Base-by-base conservation (phyloP, 2,888 invertebrate genomes). In the Drosophila meridionalis region DNA sequence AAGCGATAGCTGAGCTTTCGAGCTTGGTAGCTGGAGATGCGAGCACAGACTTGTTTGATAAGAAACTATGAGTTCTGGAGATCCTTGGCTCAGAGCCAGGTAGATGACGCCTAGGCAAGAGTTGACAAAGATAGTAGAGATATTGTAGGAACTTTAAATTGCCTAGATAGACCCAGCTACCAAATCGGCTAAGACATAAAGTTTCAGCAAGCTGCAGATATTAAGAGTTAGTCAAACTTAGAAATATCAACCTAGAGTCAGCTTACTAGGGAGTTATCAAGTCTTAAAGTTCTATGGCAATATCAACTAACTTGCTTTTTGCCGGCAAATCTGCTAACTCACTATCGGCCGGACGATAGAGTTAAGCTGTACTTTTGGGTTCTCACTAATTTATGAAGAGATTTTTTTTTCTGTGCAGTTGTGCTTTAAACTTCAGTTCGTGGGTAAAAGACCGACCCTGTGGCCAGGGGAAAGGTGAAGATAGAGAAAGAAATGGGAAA, bases 351-450 rank as follows among this genome's bases (percentile, higher is more conserved):
- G 20, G 20, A 20, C 26, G 52, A 34, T 52, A 34, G 34, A 53
- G 52, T 48, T n/a, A 50, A 53, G 62, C 58, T 69, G 69, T 63
- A 62, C 58, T 64, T 78, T 69, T 58, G 69, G 78, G 59, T 61
- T 74, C 76, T 58, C 78, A 78, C 73, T 75, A 67, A 77, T 67
- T 62, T 68, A 45, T 32, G 53, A 34, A 45, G 34, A 61, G 56
- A 8, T 26, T 26, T 36, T 52, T 42, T 4, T 48, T 40, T 40
- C 6, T 32, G 34, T 34, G 8, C 34, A 34, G 7, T 6, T 6
- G 20, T 30, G 30, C 40, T 12, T 47, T 14, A 2, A 11, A 11
- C 4, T 40, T 1, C 32, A 26, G 14, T 26, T 62, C 47, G 45
- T 28, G 45, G 45, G 45, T 50, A 58, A 59, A 11, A 14, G 4